Conservation (phyloP, 2,113 vertebrate genomes). For the Carollia perspicillata region DNA sequence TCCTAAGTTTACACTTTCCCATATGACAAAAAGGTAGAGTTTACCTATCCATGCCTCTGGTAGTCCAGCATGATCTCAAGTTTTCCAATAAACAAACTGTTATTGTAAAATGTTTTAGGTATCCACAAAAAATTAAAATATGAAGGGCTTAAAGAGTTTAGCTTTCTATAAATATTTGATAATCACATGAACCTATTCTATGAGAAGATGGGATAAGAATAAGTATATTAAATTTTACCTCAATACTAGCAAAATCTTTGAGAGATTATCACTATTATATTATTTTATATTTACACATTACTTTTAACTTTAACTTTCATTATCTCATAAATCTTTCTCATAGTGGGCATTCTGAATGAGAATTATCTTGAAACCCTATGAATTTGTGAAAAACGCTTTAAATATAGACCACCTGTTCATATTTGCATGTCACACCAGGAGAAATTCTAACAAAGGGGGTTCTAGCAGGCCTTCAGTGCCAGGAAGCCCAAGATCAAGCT, state of each 20-base stretch:
- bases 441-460: not conserved
- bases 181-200: not conserved
- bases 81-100: not conserved
- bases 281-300: not conserved
- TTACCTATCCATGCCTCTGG: not conserved
- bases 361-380: not conserved
- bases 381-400: not conserved
- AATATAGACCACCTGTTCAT: not conserved
- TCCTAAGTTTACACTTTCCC: not conserved
- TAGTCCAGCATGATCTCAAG: not conserved
- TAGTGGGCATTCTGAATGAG: not conserved
- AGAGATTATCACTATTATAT: not conserved
- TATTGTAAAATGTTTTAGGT: not conserved
- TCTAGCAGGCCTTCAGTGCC: not conserved
- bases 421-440: not conserved
- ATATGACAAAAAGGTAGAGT: not conserved
- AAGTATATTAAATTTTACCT: not conserved
- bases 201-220: not conserved
- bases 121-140: not conserved
- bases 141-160: not conserved
- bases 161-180: not conserved
- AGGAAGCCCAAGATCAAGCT: not conserved
- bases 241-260: not conserved
- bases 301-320: constrained; percentile 18
- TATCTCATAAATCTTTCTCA: not conserved